phyloP scores from a whole-genome alignment of 2,797 vertebrate genomes.

The Bradypus variegatus region DNA sequence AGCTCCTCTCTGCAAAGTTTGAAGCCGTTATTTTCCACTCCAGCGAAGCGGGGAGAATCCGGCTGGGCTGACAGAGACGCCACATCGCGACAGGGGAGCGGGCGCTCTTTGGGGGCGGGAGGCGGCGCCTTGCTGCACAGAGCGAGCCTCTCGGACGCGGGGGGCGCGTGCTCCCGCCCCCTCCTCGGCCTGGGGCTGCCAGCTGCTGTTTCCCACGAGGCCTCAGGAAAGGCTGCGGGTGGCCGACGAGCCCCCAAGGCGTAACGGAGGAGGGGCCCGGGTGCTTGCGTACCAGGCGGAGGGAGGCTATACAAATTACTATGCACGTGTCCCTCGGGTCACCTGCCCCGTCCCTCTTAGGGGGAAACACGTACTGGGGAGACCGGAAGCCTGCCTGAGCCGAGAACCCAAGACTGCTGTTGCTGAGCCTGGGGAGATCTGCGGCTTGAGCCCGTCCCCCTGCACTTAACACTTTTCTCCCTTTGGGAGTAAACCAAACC shows the following conservation, averaged over 20 bases:
- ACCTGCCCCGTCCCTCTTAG: not conserved
- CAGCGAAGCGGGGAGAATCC: constrained; percentile 72
- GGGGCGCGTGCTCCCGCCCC: not conserved
- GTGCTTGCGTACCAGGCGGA: not conserved
- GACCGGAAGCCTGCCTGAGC: not conserved
- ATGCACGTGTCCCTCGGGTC: not conserved
- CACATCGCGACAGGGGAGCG: constrained; percentile 58
- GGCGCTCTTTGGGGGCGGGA: constrained; percentile 29
- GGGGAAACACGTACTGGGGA: not conserved
- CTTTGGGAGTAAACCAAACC: not conserved
- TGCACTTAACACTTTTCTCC: not conserved
- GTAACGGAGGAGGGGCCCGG: not conserved
- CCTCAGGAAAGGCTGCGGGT: not conserved
- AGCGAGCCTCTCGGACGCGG: not conserved
- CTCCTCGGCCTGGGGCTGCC: not conserved
- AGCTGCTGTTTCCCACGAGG: not conserved
- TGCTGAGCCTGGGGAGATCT: not conserved
- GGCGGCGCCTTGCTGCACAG: not conserved
- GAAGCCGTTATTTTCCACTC: constrained; percentile 74
- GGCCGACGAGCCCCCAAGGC: not conserved
- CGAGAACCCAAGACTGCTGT: not conserved
- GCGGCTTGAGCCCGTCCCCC: not conserved
- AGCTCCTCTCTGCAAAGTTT: constrained; percentile 68
- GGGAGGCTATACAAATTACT: not conserved
- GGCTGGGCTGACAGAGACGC: constrained; percentile 66